These are phyloP conservation scores for Platyura marginata DNA, from an alignment of 1,140 invertebrate species.

Conservation along the genomic window DNA sequence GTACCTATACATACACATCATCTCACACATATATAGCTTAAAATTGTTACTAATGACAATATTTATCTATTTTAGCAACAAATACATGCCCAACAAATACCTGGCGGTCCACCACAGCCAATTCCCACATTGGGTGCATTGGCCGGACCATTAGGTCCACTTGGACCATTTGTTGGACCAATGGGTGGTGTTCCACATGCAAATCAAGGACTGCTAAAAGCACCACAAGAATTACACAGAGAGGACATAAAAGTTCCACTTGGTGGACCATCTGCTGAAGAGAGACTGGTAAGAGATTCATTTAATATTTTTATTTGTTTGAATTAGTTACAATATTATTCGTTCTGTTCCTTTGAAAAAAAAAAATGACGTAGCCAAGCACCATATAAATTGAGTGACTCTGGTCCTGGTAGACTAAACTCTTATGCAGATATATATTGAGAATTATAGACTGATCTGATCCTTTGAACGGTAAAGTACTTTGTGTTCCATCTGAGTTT, in stretches of 20 bases:
- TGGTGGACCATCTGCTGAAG: constrained; percentile 22
- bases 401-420: too few relatives aligned
- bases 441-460: too few relatives aligned
- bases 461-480: too few relatives aligned
- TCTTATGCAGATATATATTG: too few relatives aligned
- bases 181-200: constrained; percentile 23
- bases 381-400: too few relatives aligned
- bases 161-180: constrained; percentile 22
- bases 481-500: too few relatives aligned
- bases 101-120: constrained; percentile 22
- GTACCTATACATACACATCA: too few relatives aligned
- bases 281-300: constrained; percentile 15
- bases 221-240: constrained; percentile 22
- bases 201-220: constrained; percentile 21
- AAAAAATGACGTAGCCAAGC: too few relatives aligned
- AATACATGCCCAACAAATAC: constrained; percentile 28
- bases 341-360: too few relatives aligned
- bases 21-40: too few relatives aligned
- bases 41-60: too few relatives aligned
- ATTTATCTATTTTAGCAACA: constrained; percentile 27
- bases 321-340: neutral
- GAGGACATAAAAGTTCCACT: constrained; percentile 23
- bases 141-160: constrained; percentile 13
- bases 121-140: constrained; percentile 20
- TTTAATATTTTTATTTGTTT: neutral